A percentile compares a stretch with the other conserved stretches of the same genome.
These are phyloP conservation scores for Gambusia yucatana DNA, from an alignment of 2,797 vertebrate genomes.

Conservation along the genomic window DNA sequence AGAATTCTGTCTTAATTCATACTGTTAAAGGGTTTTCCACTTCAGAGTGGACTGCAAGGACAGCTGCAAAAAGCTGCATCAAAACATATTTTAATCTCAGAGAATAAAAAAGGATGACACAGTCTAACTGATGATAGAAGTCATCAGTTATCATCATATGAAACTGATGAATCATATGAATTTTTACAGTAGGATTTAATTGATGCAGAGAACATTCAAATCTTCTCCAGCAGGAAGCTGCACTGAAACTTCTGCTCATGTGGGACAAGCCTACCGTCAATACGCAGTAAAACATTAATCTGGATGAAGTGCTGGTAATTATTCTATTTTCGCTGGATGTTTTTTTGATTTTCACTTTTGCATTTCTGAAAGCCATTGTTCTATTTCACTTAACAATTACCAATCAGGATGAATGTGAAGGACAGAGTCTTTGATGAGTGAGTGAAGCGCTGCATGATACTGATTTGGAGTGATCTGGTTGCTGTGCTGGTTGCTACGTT, in stretches of 20 bases:
- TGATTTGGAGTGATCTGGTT: neutral
- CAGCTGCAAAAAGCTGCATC: neutral
- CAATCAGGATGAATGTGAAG: neutral
- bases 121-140: neutral
- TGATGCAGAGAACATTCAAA: neutral
- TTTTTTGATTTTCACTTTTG: neutral
- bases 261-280: neutral
- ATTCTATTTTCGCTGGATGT: neutral
- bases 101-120: neutral
- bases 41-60: neutral
- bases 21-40: neutral
- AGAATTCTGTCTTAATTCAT: no score
- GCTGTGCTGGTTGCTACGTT: neutral
- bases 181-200: neutral
- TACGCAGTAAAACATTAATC: neutral
- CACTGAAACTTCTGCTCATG: neutral
- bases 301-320: neutral
- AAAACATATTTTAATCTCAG: neutral
- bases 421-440: neutral
- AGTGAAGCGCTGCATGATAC: neutral
- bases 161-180: no score
- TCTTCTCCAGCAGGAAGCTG: neutral
- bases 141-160: no score
- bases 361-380: neutral
- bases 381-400: neutral